Base-by-base conservation (phyloP, 2,888 invertebrate genomes). In the Campoletis raptor region DNA sequence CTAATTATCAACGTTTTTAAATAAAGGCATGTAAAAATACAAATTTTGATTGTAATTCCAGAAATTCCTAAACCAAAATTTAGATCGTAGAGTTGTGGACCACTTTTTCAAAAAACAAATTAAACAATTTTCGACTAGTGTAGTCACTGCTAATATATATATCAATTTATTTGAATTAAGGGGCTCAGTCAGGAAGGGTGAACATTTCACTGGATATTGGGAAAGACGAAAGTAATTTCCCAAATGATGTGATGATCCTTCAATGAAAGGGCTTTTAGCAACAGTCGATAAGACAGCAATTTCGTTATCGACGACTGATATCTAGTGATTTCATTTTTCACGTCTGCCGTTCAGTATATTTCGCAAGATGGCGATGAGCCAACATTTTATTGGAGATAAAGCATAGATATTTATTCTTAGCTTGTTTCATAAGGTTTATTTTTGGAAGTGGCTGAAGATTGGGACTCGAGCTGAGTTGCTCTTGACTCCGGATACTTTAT, bases 401-500 rank as follows among this genome's bases (percentile, higher is more conserved):
- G 30, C 30, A 61, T 30, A 57, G 21, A 24, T 24, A 30, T 30
- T 30, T 30, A 15, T 15, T 5, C 15, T 15, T 30, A 30, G 6
- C 15, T 24, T 30, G 61, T 61, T 30, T 15, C 30, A 61, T 30
- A 15, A 7, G 15, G 6, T 61, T 61, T 61, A 30, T 30, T 30
- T 61, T 18, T 2, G 15, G 24, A n/a, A n/a, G 8, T n/a, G 61
- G 42, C 24, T 64, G 40, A 12, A 72, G 37, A 78, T 66, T 48
- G 54, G 24, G 67, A 30, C 36, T 24, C 12, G 70, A 24, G 15
- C n/a, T 12, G 72, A 72, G 64, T 15, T 30, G 42, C 40, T 54
- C 40, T 8, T 67, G 74, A 67, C 73, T 69, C 15, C 69, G 40
- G 69, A 61, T 80, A 21, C 57, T 61, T 69, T 45, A 48, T 61